Percentiles rank a stretch among this genome's conserved stretches.
Evolutionary conservation across 1,140 invertebrate genomes (phyloP).

Genomic region (Oncopodura yosiiana): DNA sequence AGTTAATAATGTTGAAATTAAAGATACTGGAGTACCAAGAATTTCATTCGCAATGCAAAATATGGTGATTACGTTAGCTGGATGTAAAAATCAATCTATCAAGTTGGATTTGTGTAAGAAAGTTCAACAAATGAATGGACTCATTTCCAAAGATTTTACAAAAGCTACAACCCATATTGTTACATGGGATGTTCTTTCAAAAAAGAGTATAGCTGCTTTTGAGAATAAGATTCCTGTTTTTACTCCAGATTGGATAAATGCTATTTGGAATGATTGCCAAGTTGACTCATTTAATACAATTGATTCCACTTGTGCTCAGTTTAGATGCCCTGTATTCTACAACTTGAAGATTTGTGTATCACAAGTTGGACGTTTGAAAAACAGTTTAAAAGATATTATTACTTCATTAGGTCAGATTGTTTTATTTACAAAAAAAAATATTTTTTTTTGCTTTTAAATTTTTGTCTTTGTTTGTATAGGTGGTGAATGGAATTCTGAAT

Average conservation of each 20-base stretch:
- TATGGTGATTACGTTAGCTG: slow-evolving; percentile 60
- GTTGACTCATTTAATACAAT: slow-evolving; percentile 51
- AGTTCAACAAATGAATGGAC: slow-evolving; percentile 73
- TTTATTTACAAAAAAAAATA: not conserved
- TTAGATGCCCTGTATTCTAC: slow-evolving; percentile 65
- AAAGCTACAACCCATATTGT: slow-evolving; percentile 72
- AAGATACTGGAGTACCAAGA: slow-evolving; percentile 60
- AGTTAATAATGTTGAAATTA: slow-evolving; percentile 57
- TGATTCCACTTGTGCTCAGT: slow-evolving; percentile 53
- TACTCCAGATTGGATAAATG: slow-evolving; percentile 64
- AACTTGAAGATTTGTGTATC: slow-evolving; percentile 69
- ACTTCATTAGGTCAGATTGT: slow-evolving; percentile 53
- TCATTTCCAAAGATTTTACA: slow-evolving; percentile 58
- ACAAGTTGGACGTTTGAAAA: slow-evolving; percentile 57
- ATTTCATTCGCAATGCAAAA: slow-evolving; percentile 71
- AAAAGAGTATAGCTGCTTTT: slow-evolving; percentile 50
- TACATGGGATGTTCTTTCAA: slow-evolving; percentile 60
- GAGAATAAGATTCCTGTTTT: slow-evolving; percentile 62
- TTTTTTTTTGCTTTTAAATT: not conserved
- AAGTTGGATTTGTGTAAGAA: slow-evolving; percentile 5
- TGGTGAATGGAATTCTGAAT: slow-evolving; percentile 11
- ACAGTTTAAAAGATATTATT: slow-evolving; percentile 58
- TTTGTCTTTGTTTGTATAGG: not conserved
- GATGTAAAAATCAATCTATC: slow-evolving; percentile 45
- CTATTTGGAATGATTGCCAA: slow-evolving; percentile 62